These are phyloP conservation scores for Ips nitidus DNA, from an alignment of 1,140 invertebrate species.

Conservation along the genomic window DNA sequence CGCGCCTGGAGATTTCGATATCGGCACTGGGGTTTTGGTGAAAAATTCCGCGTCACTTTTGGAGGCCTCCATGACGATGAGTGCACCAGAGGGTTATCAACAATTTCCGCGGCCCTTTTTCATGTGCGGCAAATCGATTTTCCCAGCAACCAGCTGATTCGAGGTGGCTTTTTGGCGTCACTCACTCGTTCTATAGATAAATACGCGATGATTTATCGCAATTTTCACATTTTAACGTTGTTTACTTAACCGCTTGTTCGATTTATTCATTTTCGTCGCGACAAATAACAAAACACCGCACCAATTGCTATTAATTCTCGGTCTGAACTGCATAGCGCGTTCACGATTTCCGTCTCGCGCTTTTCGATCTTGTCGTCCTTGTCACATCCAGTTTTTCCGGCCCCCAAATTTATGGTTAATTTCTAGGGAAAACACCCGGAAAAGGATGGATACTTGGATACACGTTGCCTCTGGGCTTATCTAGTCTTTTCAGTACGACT, in stretches of 20 bases:
- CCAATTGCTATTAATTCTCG: neutral
- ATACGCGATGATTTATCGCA: neutral
- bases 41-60: conserved; percentile 45
- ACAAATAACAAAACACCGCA: conserved; percentile 1
- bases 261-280: neutral
- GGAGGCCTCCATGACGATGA: conserved; percentile 32
- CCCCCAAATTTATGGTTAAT: neutral
- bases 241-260: conserved; percentile 1
- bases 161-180: neutral
- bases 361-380: conserved; percentile 3
- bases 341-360: neutral
- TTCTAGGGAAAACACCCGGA: conserved; percentile 8
- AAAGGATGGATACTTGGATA: neutral
- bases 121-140: conserved; percentile 14
- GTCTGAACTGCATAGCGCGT: neutral
- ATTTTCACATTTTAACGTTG: conserved; percentile 4
- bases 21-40: conserved; percentile 49
- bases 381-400: conserved; percentile 3
- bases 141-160: conserved; percentile 1
- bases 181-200: neutral
- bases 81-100: neutral
- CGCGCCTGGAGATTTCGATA: conserved; percentile 47
- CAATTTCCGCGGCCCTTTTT: neutral
- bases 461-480: conserved; percentile 1
- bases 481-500: conserved; percentile 1